phyloP scores from a whole-genome alignment of 2,888 invertebrate genomes.

The Tiliacea aurago region DNA sequence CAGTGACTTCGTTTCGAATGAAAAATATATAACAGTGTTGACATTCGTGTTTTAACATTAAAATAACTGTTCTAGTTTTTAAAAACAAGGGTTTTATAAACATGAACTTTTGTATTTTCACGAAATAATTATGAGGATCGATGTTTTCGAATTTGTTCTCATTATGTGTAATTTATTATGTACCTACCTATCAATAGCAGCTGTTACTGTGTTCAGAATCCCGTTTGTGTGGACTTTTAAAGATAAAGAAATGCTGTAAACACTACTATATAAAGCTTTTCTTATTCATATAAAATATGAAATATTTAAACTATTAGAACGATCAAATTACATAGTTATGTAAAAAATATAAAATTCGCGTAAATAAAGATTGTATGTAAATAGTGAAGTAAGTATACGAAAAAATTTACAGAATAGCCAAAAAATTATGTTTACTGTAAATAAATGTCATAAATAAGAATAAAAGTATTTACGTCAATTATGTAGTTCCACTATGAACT shows the following conservation, averaged over 20 bases:
- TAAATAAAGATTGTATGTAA: conserved; percentile 47
- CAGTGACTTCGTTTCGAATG: conserved; percentile 30
- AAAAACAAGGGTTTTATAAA: background rate
- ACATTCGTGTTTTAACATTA: conserved; percentile 25
- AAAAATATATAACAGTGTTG: conserved; percentile 17
- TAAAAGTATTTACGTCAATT: conserved; percentile 85
- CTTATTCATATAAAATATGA: conserved; percentile 43
- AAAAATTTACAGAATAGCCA: conserved; percentile 59
- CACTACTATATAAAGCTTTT: conserved; percentile 9
- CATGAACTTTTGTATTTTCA: background rate
- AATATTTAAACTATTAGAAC: conserved; percentile 12
- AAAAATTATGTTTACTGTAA: conserved; percentile 58
- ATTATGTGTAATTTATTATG: conserved; percentile 8
- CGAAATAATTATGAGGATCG: conserved; percentile 15
- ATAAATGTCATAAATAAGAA: conserved; percentile 61
- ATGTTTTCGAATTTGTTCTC: conserved; percentile 20
- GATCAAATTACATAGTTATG: background rate
- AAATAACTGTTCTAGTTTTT: conserved; percentile 11
- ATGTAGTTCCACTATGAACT: conserved; percentile 76
- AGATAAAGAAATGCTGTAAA: conserved; percentile 8
- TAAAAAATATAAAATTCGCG: conserved; percentile 1
- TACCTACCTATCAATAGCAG: conserved; percentile 5
- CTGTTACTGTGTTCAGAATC: conserved; percentile 3
- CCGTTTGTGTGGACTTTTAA: background rate
- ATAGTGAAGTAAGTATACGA: conserved; percentile 62